Evolutionary conservation across 2,797 vertebrate genomes (phyloP).

Genomic region (Orientallactaga sibirica): DNA sequence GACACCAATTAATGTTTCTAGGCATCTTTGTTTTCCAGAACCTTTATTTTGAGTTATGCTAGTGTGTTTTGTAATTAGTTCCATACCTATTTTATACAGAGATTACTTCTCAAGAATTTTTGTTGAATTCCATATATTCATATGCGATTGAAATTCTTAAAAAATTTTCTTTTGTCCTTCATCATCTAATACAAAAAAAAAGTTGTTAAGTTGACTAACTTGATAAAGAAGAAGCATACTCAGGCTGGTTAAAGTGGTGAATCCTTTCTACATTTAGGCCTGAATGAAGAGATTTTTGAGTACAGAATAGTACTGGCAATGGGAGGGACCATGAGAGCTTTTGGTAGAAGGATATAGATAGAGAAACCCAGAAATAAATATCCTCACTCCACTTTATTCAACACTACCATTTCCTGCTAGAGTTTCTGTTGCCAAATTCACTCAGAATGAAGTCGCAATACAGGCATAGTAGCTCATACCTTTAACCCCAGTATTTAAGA

Average conservation of each 20-base stretch:
- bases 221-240: not conserved
- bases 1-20: not conserved
- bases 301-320: not conserved
- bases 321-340: not conserved
- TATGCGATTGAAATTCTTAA: not conserved
- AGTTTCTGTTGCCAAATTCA: not conserved
- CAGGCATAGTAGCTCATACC: no score
- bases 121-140: not conserved
- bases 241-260: not conserved
- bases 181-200: not conserved
- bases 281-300: not conserved
- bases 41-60: not conserved
- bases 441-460: not conserved
- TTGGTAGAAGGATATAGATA: not conserved
- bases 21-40: not conserved
- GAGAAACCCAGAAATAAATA: not conserved
- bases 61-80: not conserved
- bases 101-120: not conserved
- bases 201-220: not conserved
- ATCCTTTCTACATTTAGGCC: not conserved
- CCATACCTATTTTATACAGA: not conserved
- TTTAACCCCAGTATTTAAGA: no score
- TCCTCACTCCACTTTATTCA: not conserved
- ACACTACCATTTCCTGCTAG: not conserved
- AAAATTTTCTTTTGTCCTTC: not conserved